Percentiles rank a stretch among this genome's conserved stretches.
These are phyloP conservation scores for Malacoraja senta DNA, from an alignment of 2,797 vertebrate species.

Conservation along the genomic window DNA sequence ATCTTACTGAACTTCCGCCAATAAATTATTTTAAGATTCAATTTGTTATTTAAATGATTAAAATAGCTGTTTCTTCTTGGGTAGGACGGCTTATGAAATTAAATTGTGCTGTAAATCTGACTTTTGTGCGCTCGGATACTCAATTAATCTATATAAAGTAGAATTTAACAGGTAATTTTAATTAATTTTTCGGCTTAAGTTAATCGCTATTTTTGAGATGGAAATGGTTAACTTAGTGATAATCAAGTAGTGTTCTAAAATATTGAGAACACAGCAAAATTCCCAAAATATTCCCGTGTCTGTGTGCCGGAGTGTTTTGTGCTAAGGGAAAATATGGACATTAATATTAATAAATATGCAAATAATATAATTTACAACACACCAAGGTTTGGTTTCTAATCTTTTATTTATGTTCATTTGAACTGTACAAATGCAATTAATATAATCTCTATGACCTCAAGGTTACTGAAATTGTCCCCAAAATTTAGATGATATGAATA, in stretches of 20 bases:
- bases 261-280: background rate
- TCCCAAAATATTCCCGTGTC: background rate
- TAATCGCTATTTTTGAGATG: background rate
- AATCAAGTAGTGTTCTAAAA: conserved; percentile 9
- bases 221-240: background rate
- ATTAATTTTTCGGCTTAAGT: background rate
- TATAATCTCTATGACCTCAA: conserved; percentile 33
- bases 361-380: conserved; percentile 39
- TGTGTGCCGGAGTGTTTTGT: background rate
- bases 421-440: conserved; percentile 39
- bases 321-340: conserved; percentile 19
- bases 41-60: background rate
- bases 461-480: conserved; percentile 24
- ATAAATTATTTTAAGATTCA: background rate
- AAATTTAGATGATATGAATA: conserved; percentile 18
- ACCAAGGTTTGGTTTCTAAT: conserved; percentile 38
- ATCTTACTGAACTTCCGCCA: background rate
- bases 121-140: background rate
- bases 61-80: background rate
- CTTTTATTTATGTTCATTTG: conserved; percentile 39
- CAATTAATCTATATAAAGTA: background rate
- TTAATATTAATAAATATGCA: conserved; percentile 39
- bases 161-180: background rate
- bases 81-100: background rate
- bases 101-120: background rate